Evolutionary conservation across 2,888 invertebrate species (phyloP), one percentile per base, ranked within the genome.

Genomic region (Phlogophora meticulosa): DNA sequence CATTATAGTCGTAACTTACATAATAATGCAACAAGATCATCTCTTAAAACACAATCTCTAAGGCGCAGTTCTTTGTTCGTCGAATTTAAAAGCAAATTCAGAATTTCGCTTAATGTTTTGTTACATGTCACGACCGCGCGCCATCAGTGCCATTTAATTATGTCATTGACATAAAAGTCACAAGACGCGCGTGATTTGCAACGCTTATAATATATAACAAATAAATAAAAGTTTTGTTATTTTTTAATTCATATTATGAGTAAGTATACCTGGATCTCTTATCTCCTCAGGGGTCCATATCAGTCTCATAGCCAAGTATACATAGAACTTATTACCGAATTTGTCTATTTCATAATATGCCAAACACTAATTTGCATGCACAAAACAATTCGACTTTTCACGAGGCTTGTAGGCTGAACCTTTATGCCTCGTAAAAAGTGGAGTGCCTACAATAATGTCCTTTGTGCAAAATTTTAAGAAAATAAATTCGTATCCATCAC

Each of bases 31-130:
- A 80, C 76, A 81, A 82, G 75, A 81, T 53, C 58, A 78, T 72
- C 78, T 69, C 57, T 72, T 75, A 56, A 58, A 49, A 73, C 70
- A 57, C 59, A 58, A 56, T 68, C 28, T 61, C 38, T 70, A 82
- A 85, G 85, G 80, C 86, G 84, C 78, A 82, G 78, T 79, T 53
- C 15, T 17, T 34, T 42, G 43, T 43, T 48, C 13, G 53, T 56
- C 22, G 20, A 67, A 56, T 15, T 49, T 42, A 40, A 40, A 42
- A 55, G 42, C 9, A 43, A 48, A 53, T 46, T 34, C 28, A n/a
- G 32, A 51, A 24, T 42, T 22, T 40, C n/a, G 2, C 20, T 7
- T 10, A 34, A 34, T 65, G 34, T n/a, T 13, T 66, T 28, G 17
- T 34, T 52, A 20, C 11, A 52, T 22, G 40, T 45, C 15, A 24